Evolutionary conservation across 2,888 invertebrate species (phyloP).

Genomic region (Galeopsomyia nigrocyanea): DNA sequence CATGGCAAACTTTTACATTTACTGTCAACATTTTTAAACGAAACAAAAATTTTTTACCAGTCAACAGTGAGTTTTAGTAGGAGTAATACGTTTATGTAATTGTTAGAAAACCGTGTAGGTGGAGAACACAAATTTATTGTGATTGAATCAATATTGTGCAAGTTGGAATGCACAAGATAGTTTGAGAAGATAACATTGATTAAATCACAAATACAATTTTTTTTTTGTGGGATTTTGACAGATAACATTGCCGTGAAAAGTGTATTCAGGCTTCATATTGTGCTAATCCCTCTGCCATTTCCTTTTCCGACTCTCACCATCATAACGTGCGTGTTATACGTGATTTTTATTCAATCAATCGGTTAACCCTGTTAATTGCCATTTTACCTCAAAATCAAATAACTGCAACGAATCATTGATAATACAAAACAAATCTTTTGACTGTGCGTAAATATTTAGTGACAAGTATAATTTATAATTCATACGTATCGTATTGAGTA

Average conservation of each 20-base stretch:
- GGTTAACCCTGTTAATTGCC: slow-evolving; percentile 41
- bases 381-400: slow-evolving; percentile 36
- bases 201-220: background rate
- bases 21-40: background rate
- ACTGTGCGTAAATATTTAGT: background rate
- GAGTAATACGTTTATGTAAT: slow-evolving; percentile 22
- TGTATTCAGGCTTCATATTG: slow-evolving; percentile 28
- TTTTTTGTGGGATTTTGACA: background rate
- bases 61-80: slow-evolving; percentile 33
- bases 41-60: slow-evolving; percentile 7
- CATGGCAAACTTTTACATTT: background rate
- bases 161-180: slow-evolving; percentile 9
- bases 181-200: slow-evolving; percentile 27
- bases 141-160: slow-evolving; percentile 16
- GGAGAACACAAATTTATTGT: slow-evolving; percentile 20
- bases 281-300: slow-evolving; percentile 49
- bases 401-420: slow-evolving; percentile 38
- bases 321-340: slow-evolving; percentile 41
- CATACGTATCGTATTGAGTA: background rate
- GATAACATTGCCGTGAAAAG: slow-evolving; percentile 23
- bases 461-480: slow-evolving; percentile 12
- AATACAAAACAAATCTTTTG: slow-evolving; percentile 22
- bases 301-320: slow-evolving; percentile 48
- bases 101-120: slow-evolving; percentile 29
- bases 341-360: slow-evolving; percentile 17